Percentiles rank a stretch among this genome's conserved stretches.
Conservation (phyloP, 1,140 invertebrate genomes). For the Anastatus disparis region DNA sequence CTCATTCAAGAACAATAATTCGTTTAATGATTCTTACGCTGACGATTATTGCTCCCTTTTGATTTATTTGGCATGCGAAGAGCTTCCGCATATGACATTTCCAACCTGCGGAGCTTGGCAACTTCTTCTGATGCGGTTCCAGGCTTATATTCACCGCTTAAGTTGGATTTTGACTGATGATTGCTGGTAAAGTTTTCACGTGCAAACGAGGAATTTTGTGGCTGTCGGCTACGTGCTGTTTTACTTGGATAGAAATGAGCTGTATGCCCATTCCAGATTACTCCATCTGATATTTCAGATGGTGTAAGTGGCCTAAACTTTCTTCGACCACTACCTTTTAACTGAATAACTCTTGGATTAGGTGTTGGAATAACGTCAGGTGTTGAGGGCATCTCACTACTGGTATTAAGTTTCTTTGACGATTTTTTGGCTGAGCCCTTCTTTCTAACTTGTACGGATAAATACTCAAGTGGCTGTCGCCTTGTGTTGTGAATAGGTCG, state of each 20-base stretch:
- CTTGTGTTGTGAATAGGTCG: background rate
- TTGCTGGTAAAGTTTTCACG: too few relatives aligned
- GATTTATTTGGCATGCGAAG: constrained; percentile 75
- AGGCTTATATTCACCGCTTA: constrained; percentile 70
- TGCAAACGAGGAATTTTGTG: background rate
- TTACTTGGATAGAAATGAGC: constrained; percentile 71
- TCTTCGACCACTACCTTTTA: constrained; percentile 67
- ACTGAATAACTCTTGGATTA: constrained; percentile 46
- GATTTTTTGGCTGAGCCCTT: constrained; percentile 70
- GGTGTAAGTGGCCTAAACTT: constrained; percentile 56
- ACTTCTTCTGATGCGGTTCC: constrained; percentile 83
- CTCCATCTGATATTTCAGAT: constrained; percentile 62
- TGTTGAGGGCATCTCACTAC: background rate
- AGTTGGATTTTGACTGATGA: too few relatives aligned
- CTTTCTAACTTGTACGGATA: constrained; percentile 69
- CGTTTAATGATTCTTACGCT: background rate
- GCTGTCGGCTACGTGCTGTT: constrained; percentile 68
- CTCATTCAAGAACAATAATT: too few relatives aligned
- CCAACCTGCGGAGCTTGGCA: constrained; percentile 80
- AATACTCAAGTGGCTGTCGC: constrained; percentile 70
- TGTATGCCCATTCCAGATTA: constrained; percentile 74
- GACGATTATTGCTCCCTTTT: constrained; percentile 46
- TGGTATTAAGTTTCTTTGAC: background rate
- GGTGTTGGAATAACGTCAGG: constrained; percentile 47
- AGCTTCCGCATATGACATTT: constrained; percentile 85